phyloP scores from a whole-genome alignment of 2,888 invertebrate species.

The Lithophane leautieri region DNA sequence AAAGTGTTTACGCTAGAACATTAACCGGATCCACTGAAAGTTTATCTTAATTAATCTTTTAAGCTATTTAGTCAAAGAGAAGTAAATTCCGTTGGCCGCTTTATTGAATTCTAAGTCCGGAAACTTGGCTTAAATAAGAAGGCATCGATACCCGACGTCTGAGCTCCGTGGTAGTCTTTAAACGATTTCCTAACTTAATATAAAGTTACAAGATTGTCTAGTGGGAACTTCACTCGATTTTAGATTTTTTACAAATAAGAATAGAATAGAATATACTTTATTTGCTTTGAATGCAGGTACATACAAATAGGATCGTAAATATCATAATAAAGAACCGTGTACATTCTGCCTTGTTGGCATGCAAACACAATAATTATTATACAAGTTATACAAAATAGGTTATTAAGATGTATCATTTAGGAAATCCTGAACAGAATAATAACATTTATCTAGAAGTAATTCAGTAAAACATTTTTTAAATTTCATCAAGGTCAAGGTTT shows the following conservation, averaged over 20 bases:
- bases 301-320: too few species aligned
- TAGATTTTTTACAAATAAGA: constrained; percentile 64
- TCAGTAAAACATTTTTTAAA: too few species aligned
- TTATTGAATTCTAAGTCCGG: constrained; percentile 87
- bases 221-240: constrained; percentile 72
- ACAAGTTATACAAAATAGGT: too few species aligned
- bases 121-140: constrained; percentile 87
- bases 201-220: constrained; percentile 83
- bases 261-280: too few species aligned
- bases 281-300: too few species aligned
- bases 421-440: too few species aligned
- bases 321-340: too few species aligned
- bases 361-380: too few species aligned
- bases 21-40: constrained; percentile 80
- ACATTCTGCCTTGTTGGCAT: too few species aligned
- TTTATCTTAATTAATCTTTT: constrained; percentile 88
- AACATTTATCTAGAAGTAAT: too few species aligned
- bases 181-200: constrained; percentile 85
- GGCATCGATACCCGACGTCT: constrained; percentile 85
- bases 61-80: constrained; percentile 88
- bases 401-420: too few species aligned
- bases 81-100: constrained; percentile 86
- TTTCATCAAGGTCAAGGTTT: too few species aligned
- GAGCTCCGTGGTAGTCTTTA: constrained; percentile 79
- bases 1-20: constrained; percentile 80